Base-by-base conservation (phyloP, 2,888 invertebrate genomes). In the Meloe dianella region DNA sequence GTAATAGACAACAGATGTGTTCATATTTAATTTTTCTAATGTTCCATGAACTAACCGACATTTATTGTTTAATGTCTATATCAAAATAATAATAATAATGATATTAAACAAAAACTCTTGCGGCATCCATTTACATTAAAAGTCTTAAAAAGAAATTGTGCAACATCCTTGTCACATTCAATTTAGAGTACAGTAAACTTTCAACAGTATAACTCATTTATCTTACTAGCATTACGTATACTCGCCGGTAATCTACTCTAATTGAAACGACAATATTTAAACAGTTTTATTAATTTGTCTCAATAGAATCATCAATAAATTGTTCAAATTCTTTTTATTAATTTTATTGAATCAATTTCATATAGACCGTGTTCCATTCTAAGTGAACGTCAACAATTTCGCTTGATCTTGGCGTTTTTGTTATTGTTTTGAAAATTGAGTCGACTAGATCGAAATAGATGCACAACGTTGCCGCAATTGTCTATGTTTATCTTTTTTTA, bases 71-170 rank as follows among this genome's bases (percentile, higher is more conserved):
- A 59, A 38, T 9, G 35, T 30, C 35, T 59, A 8, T 59, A 3
- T 4, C 20, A 14, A 58, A 58, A 41, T 2, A n/a, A 41, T 12
- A 41, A 41, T 41, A 41, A 41, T n/a, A 41, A 41, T 41, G 17
- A 41, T 38, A 58, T 35, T 30, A 59, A 59, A 59, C 35, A 59
- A n/a, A n/a, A 59, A 59, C 59, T 32, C 20, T 35, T 22, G 59
- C 59, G 59, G 30, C 24, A 35, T 59, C 17, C 35, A 32, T 59
- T 59, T 59, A 38, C 35, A 14, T 59, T 59, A 35, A 20, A 59
- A 59, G 29, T 35, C 58, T 29, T 58, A 59, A 27, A 17, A 47
- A 51, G 51, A 51, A 22, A 51, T 51, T 59, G 38, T 58, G 58
- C 32, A 58, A 32, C 59, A 59, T 30, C 59, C 29, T 35, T 59